These are phyloP conservation scores for Limonius californicus DNA, from an alignment of 1,140 invertebrate genomes.

Conservation along the genomic window DNA sequence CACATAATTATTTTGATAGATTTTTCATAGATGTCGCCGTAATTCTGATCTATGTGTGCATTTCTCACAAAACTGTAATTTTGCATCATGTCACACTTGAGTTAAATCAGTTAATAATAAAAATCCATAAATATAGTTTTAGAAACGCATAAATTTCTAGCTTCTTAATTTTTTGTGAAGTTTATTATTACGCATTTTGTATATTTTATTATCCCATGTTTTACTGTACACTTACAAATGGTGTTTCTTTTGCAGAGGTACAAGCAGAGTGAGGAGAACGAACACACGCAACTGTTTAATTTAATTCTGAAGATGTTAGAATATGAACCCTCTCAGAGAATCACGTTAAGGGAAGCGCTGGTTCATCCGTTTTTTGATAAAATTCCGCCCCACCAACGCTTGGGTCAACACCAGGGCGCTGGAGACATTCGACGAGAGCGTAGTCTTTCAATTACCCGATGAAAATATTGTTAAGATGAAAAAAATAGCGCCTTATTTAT, in stretches of 20 bases:
- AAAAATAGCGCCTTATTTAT: not conserved
- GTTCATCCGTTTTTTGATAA: constrained; percentile 91
- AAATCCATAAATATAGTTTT: no score
- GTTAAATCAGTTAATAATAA: no score
- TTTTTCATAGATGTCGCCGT: no score
- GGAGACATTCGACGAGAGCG: constrained; percentile 54
- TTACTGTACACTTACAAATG: not conserved
- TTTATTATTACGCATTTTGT: no score
- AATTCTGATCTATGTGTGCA: no score
- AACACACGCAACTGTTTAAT: constrained; percentile 91
- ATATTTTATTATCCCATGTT: not conserved
- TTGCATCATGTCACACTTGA: no score
- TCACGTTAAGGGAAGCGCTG: constrained; percentile 85
- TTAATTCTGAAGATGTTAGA: constrained; percentile 94
- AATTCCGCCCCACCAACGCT: constrained; percentile 67
- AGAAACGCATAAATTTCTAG: no score
- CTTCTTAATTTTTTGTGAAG: no score
- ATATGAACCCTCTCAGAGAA: constrained; percentile 88
- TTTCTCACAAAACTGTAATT: no score
- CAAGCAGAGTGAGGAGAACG: constrained; percentile 80
- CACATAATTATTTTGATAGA: no score
- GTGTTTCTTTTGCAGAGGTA: constrained; percentile 83
- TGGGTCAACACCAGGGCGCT: constrained; percentile 54
- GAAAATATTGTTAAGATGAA: not conserved
- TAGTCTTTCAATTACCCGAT: constrained; percentile 53